A percentile compares a stretch with the other conserved stretches of the same genome.
These are phyloP conservation scores for Podargus strigoides DNA, from an alignment of 2,797 vertebrate species.

Conservation along the genomic window DNA sequence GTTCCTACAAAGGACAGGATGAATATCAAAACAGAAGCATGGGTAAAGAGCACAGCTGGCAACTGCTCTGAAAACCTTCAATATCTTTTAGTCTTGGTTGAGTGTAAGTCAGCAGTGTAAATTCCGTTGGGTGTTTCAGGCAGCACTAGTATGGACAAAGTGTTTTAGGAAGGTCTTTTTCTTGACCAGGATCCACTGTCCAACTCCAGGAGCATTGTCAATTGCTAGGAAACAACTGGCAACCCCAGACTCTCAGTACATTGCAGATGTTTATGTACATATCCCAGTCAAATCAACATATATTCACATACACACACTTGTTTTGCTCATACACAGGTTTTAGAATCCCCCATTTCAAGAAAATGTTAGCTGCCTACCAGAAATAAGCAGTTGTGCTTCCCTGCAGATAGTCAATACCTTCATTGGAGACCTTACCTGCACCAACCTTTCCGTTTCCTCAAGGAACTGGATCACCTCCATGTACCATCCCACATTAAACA, in stretches of 20 bases:
- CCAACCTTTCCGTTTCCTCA: neutral
- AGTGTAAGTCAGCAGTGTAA: neutral
- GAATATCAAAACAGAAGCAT: neutral
- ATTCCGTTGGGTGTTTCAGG: neutral
- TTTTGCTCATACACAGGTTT: conserved; percentile 77
- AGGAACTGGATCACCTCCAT: neutral
- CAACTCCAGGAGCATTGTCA: conserved; percentile 71
- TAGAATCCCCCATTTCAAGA: conserved; percentile 24
- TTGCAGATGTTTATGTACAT: neutral
- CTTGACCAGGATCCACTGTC: neutral
- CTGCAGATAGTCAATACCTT: neutral
- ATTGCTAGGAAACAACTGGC: neutral
- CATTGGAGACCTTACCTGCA: conserved; percentile 45
- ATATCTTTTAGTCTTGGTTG: neutral
- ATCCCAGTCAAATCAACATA: neutral
- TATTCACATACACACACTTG: neutral
- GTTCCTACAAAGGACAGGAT: neutral
- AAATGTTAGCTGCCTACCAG: neutral
- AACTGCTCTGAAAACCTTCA: neutral
- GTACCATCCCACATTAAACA: neutral
- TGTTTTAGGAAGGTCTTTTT: neutral
- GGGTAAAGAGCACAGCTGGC: neutral
- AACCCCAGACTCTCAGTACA: neutral
- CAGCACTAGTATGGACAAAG: neutral
- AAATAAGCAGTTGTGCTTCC: neutral